Evolutionary conservation across 2,797 vertebrate species (phyloP).

Genomic region (Clarias platycephalus): DNA sequence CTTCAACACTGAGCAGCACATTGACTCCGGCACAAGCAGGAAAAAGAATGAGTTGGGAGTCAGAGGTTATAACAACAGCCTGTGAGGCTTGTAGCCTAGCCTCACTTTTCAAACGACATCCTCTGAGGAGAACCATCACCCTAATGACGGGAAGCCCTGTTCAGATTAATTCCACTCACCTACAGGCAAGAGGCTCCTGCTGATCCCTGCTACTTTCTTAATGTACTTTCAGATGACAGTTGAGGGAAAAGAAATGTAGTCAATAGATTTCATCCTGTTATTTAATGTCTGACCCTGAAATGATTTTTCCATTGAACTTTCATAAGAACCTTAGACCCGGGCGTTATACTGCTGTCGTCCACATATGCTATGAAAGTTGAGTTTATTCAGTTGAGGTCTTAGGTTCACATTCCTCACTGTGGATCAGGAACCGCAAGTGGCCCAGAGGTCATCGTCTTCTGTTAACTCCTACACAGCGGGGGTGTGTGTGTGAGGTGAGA

Average conservation of each 20-base stretch:
- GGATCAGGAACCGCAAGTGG: constrained; percentile 40
- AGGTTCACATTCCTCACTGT: constrained; percentile 43
- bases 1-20: neutral
- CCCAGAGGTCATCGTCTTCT: constrained; percentile 37
- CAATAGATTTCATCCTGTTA: neutral
- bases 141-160: constrained; percentile 22
- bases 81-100: constrained; percentile 37
- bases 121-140: constrained; percentile 14
- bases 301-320: neutral
- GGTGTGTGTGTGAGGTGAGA: neutral
- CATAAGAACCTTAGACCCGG: neutral
- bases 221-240: neutral
- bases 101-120: constrained; percentile 42
- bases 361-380: constrained; percentile 11
- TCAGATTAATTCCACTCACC: neutral
- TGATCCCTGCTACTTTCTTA: neutral
- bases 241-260: neutral
- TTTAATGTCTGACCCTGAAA: constrained; percentile 4
- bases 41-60: constrained; percentile 50
- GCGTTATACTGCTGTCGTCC: neutral
- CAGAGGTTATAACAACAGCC: constrained; percentile 59
- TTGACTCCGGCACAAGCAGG: constrained; percentile 31
- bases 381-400: constrained; percentile 35
- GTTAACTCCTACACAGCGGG: constrained; percentile 34
- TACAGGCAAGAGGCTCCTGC: neutral